These are phyloP conservation scores for Gisinianus flammeolus DNA, from an alignment of 2,888 invertebrate genomes.

Conservation along the genomic window DNA sequence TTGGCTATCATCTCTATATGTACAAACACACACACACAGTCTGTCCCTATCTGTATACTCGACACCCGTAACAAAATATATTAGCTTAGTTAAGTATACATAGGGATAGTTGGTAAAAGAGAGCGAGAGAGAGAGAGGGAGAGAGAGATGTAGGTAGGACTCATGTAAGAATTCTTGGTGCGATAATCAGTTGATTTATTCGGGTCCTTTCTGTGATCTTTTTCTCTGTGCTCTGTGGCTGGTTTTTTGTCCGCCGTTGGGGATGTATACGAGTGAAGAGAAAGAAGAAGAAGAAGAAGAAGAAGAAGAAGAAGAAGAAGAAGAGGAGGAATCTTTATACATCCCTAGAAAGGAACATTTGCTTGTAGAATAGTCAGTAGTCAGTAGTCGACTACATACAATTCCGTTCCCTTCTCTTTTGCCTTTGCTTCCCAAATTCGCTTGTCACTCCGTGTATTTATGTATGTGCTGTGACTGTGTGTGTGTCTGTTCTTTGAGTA, in stretches of 20 bases:
- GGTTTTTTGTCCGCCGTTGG: constrained; percentile 50
- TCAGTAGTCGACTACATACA: neutral
- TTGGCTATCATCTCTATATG: neutral
- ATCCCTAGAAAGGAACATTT: neutral
- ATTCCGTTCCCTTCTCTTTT: neutral
- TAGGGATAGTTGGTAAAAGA: constrained; percentile 18
- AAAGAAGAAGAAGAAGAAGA: constrained; percentile 14
- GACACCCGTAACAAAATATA: constrained; percentile 19
- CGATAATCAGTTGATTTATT: constrained; percentile 55
- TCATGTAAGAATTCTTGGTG: constrained; percentile 52
- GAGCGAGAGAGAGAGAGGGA: constrained; percentile 26
- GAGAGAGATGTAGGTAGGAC: constrained; percentile 45
- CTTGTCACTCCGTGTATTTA: constrained; percentile 15
- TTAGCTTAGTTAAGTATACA: constrained; percentile 35
- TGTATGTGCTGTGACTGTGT: neutral
- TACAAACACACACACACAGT: neutral
- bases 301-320: constrained; percentile 1
- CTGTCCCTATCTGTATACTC: neutral
- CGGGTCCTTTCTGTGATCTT: constrained; percentile 40
- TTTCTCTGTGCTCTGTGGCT: constrained; percentile 44
- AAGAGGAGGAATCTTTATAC: constrained; percentile 9
- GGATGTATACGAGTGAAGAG: constrained; percentile 34
- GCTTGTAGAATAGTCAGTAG: neutral
- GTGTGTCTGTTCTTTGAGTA: neutral
- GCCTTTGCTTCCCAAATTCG: neutral